Percentiles rank a stretch among this genome's conserved stretches.
Evolutionary conservation across 2,113 vertebrate species (phyloP).

Genomic region (Planiliza haematocheilus): DNA sequence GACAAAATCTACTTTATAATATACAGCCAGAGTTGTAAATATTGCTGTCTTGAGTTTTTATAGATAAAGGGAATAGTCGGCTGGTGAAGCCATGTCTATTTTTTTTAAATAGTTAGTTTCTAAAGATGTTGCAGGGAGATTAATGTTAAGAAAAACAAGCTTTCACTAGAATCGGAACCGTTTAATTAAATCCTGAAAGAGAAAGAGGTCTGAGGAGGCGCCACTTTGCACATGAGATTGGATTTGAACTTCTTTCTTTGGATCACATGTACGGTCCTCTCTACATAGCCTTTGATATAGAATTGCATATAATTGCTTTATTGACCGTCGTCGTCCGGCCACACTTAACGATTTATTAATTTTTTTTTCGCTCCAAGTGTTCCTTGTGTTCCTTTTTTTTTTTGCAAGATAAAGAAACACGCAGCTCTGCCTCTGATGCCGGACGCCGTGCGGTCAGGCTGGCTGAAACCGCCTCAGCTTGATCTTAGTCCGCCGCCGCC

Average conservation of each 20-base stretch:
- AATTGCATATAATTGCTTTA: conserved; percentile 68
- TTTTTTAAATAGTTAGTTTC: conserved; percentile 81
- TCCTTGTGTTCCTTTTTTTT: conserved; percentile 74
- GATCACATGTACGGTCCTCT: conserved; percentile 54
- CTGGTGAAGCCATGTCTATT: conserved; percentile 83
- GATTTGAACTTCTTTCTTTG: conserved; percentile 65
- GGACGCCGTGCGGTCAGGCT: conserved; percentile 38
- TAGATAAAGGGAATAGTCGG: conserved; percentile 80
- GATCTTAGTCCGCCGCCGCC: conserved; percentile 48
- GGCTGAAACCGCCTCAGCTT: conserved; percentile 55
- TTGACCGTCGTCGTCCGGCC: conserved; percentile 61
- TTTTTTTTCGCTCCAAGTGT: conserved; percentile 68
- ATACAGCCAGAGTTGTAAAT: conserved; percentile 78
- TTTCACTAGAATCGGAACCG: conserved; percentile 41
- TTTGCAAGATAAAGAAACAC: conserved; percentile 67
- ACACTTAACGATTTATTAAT: conserved; percentile 63
- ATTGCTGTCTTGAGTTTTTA: conserved; percentile 77
- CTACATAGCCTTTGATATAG: conserved; percentile 65
- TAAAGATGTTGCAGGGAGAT: conserved; percentile 77
- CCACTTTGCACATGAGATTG: conserved; percentile 72
- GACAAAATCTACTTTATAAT: conserved; percentile 67
- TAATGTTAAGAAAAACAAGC: conserved; percentile 40
- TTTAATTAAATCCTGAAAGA: conserved; percentile 24
- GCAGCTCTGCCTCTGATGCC: conserved; percentile 59
- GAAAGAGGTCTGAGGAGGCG: conserved; percentile 25